A percentile compares a stretch with the other conserved stretches of the same genome.
phyloP scores from a whole-genome alignment of 1,140 invertebrate genomes.

The Mycetomoellerius zeteki region DNA sequence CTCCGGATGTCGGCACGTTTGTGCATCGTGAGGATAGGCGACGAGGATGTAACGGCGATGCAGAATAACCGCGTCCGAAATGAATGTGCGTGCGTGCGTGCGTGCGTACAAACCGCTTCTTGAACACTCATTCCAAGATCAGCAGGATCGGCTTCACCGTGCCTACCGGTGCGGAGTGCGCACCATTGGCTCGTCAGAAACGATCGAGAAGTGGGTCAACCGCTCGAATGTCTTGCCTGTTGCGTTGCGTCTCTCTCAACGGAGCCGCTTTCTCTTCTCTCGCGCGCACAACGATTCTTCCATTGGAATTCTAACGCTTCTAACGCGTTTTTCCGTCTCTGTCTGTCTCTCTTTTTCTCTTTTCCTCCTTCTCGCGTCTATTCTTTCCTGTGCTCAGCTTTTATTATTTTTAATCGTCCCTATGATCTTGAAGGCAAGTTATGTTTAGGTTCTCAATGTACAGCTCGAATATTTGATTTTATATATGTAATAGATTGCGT shows the following conservation, averaged over 20 bases:
- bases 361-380: slow-evolving; percentile 7
- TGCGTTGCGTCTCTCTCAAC: slow-evolving; percentile 74
- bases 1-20: background rate
- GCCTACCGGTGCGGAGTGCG: slow-evolving; percentile 60
- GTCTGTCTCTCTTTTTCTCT: slow-evolving; percentile 33
- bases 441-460: background rate
- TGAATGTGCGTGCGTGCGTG: slow-evolving; percentile 73
- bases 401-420: background rate
- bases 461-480: background rate
- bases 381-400: background rate
- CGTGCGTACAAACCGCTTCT: slow-evolving; percentile 24
- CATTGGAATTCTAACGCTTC: slow-evolving; percentile 81
- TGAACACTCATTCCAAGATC: slow-evolving; percentile 35
- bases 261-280: slow-evolving; percentile 83
- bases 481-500: background rate
- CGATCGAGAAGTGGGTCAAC: slow-evolving; percentile 81
- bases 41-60: slow-evolving; percentile 5
- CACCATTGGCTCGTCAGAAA: slow-evolving; percentile 80
- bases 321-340: slow-evolving; percentile 59
- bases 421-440: background rate
- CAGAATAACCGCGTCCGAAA: slow-evolving; percentile 70
- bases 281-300: slow-evolving; percentile 66
- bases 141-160: slow-evolving; percentile 65
- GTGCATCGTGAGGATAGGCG: background rate
- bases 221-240: slow-evolving; percentile 73